Evolutionary conservation across 2,113 vertebrate species (phyloP).

Genomic region (Ailuropoda melanoleuca): DNA sequence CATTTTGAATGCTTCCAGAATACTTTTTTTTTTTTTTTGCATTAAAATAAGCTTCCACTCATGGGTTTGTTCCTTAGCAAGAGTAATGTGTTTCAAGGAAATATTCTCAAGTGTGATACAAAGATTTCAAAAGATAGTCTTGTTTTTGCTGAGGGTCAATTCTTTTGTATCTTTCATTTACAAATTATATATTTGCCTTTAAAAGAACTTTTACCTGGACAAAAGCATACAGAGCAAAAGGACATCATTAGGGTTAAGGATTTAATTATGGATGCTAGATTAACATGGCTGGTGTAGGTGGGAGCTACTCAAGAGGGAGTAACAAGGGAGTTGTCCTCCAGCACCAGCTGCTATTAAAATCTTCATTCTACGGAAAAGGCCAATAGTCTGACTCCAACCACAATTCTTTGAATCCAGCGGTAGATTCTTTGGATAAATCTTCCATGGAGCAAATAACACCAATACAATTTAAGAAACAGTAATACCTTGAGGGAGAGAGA

Average conservation of each 20-base stretch:
- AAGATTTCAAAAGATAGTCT: background rate
- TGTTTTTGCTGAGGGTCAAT: background rate
- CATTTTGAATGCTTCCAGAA: background rate
- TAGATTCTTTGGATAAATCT: constrained; percentile 23
- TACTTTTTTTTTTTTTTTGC: background rate
- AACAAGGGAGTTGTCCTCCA: too few relatives aligned
- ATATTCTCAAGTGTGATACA: background rate
- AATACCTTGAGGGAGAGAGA: background rate
- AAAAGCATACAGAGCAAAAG: background rate
- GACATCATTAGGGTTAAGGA: background rate
- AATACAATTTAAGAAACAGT: background rate
- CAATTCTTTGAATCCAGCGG: background rate
- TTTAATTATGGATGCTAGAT: background rate
- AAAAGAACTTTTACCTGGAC: background rate
- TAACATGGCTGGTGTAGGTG: background rate
- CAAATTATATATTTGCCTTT: background rate
- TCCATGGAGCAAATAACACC: background rate
- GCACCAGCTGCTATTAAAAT: background rate
- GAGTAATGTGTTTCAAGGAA: background rate
- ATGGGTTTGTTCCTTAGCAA: background rate
- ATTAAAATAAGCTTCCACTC: background rate
- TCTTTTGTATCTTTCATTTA: background rate
- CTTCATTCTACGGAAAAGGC: background rate
- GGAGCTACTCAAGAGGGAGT: background rate
- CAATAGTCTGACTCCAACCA: background rate